A percentile compares a stretch with the other conserved stretches of the same genome.
Conservation (phyloP, 1,140 invertebrate genomes). For the Pseudomyrmex concolor region DNA sequence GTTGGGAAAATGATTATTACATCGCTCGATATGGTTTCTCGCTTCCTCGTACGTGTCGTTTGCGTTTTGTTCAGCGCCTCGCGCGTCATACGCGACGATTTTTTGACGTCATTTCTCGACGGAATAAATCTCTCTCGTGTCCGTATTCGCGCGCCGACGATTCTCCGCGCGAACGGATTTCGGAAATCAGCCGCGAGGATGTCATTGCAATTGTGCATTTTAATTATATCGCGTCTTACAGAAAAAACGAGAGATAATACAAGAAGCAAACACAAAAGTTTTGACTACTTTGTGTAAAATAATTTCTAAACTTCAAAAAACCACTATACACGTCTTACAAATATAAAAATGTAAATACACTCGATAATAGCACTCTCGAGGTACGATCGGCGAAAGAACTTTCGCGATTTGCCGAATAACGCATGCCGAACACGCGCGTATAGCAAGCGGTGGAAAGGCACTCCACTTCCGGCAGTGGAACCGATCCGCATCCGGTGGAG, state of each 20-base stretch:
- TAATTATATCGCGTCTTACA: neutral
- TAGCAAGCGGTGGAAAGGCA: conserved; percentile 67
- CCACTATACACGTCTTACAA: too few relatives aligned
- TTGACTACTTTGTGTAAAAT: too few relatives aligned
- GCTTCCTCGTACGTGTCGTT: conserved; percentile 18
- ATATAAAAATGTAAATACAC: too few relatives aligned
- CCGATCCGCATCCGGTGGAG: conserved; percentile 71
- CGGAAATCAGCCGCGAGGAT: neutral
- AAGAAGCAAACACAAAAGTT: too few relatives aligned
- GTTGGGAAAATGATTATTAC: conserved; percentile 15
- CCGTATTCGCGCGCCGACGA: neutral
- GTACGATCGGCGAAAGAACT: neutral
- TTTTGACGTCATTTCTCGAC: conserved; percentile 48
- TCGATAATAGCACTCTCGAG: neutral
- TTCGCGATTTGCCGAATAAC: conserved; percentile 20
- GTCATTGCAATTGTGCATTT: neutral
- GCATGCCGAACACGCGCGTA: conserved; percentile 49
- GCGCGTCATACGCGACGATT: conserved; percentile 6
- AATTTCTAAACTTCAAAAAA: too few relatives aligned
- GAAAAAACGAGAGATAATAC: neutral
- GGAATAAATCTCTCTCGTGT: conserved; percentile 35
- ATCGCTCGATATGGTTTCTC: neutral
- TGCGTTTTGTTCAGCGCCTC: neutral
- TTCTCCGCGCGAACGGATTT: neutral
- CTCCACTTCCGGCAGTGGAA: conserved; percentile 67